Conservation (phyloP, 1,140 invertebrate species). For the Tetramorium parvispinum region DNA sequence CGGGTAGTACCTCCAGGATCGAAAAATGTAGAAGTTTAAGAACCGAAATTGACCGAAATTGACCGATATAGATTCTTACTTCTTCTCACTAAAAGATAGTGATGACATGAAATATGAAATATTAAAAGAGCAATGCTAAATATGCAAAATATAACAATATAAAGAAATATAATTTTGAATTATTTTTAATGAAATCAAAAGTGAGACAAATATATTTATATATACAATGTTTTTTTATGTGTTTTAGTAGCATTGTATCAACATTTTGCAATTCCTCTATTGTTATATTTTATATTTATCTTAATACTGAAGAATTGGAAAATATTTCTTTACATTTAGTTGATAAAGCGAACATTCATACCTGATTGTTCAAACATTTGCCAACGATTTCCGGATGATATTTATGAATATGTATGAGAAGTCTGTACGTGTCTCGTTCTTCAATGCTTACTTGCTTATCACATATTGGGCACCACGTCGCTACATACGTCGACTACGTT, state of each 20-base stretch:
- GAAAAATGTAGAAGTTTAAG: slow-evolving; percentile 27
- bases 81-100: background rate
- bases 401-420: slow-evolving; percentile 63
- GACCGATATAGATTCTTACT: background rate
- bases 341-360: background rate
- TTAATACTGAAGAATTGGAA: background rate
- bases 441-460: slow-evolving; percentile 68
- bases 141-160: background rate
- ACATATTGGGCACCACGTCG: slow-evolving; percentile 69
- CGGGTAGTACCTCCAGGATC: background rate
- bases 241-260: background rate
- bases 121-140: background rate
- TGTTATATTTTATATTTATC: background rate
- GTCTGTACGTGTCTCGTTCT: slow-evolving; percentile 54
- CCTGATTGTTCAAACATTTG: slow-evolving; percentile 31
- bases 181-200: background rate
- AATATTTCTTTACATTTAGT: background rate
- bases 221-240: background rate
- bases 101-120: background rate
- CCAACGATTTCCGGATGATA: slow-evolving; percentile 44
- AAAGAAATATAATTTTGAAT: background rate
- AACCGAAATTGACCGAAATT: slow-evolving; percentile 17
- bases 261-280: background rate
- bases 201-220: background rate
- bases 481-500: slow-evolving; percentile 27